Conservation (phyloP, 2,113 vertebrate genomes). For the Alligator mississippiensis region DNA sequence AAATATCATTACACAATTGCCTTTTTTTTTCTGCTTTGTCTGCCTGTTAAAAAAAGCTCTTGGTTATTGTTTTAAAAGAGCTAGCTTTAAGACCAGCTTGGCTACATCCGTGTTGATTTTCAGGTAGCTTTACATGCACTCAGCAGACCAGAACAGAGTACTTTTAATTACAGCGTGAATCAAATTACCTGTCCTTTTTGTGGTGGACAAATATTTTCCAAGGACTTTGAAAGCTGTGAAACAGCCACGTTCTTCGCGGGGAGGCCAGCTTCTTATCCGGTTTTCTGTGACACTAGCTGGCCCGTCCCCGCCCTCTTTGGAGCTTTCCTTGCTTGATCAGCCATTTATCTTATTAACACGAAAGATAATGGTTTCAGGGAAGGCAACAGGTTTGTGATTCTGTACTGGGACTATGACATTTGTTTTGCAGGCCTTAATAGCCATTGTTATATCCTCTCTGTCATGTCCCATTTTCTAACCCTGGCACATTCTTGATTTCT, state of each 20-base stretch:
- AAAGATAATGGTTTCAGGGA: background rate
- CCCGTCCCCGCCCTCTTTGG: background rate
- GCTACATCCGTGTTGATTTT: background rate
- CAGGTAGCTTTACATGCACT: background rate
- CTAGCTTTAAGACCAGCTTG: background rate
- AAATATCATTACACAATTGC: background rate
- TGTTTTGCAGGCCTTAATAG: fast-evolving
- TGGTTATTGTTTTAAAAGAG: background rate
- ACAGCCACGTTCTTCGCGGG: background rate
- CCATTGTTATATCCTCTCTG: background rate
- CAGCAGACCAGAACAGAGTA: fast-evolving
- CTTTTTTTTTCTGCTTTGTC: background rate
- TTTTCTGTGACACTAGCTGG: background rate
- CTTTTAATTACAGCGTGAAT: background rate
- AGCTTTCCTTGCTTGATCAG: background rate
- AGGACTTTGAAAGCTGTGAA: background rate
- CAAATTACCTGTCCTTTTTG: fast-evolving
- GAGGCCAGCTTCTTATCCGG: background rate
- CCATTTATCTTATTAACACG: background rate
- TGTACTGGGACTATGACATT: background rate
- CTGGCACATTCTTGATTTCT: background rate
- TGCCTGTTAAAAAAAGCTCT: background rate
- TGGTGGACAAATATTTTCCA: background rate
- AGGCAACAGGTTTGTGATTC: background rate
- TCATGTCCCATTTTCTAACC: background rate